Conservation (phyloP, 2,888 invertebrate species). For the Dynastes grantii region DNA sequence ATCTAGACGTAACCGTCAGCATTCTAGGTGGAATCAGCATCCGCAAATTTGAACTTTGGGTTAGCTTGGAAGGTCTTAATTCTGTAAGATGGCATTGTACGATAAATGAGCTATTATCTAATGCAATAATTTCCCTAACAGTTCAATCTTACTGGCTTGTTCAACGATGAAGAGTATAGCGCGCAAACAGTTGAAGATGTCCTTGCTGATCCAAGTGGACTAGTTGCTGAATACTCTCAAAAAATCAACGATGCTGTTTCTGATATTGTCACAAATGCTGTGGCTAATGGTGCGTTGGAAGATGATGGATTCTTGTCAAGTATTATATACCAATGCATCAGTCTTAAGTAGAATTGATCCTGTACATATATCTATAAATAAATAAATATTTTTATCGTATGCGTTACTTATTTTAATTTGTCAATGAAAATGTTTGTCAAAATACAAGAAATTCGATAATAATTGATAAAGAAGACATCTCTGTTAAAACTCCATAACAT, state of each 20-base stretch:
- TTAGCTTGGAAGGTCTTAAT: conserved; percentile 37
- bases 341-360: too few relatives aligned
- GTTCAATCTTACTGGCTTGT: conserved; percentile 44
- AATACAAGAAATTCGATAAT: too few relatives aligned
- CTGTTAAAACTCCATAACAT: too few relatives aligned
- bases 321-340: background rate
- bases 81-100: conserved; percentile 23
- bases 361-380: too few relatives aligned
- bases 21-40: conserved; percentile 35
- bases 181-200: conserved; percentile 28
- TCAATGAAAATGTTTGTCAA: too few relatives aligned
- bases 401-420: too few relatives aligned
- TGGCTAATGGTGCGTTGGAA: conserved; percentile 37
- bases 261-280: conserved; percentile 7
- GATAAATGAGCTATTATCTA: too few relatives aligned
- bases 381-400: too few relatives aligned
- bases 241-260: conserved; percentile 1
- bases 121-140: background rate
- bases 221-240: conserved; percentile 26
- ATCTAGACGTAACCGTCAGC: conserved; percentile 27
- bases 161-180: conserved; percentile 39
- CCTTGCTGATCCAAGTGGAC: conserved; percentile 22
- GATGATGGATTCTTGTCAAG: conserved; percentile 21
- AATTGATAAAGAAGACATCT: too few relatives aligned
- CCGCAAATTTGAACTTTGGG: conserved; percentile 20